phyloP scores from a whole-genome alignment of 2,797 vertebrate genomes.

The Megalops cyprinoides region DNA sequence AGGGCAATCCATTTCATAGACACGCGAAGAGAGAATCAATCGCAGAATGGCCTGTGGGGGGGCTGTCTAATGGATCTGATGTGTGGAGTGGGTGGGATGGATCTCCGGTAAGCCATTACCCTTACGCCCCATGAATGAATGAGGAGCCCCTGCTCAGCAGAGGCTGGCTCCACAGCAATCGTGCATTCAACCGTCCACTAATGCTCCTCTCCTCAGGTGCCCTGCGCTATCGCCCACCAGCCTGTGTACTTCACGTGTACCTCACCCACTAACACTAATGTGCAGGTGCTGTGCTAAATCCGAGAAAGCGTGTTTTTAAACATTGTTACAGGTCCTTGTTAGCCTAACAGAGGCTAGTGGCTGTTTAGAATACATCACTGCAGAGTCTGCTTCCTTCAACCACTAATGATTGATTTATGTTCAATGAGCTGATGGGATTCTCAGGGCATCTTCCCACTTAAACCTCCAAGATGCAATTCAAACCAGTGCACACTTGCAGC shows the following conservation, averaged over 20 bases:
- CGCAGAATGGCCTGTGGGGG: not conserved
- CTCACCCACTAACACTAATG: too few relatives aligned
- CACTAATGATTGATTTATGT: not conserved
- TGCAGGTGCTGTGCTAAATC: too few relatives aligned
- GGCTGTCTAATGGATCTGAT: not conserved
- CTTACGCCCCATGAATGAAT: not conserved
- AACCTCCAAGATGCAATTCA: not conserved
- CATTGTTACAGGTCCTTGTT: too few relatives aligned
- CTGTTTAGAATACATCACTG: not conserved
- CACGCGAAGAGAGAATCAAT: constrained; percentile 17
- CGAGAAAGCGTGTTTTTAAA: too few relatives aligned
- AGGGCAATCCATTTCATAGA: constrained; percentile 12
- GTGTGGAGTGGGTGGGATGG: not conserved
- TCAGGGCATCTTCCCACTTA: not conserved
- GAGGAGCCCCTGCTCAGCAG: not conserved
- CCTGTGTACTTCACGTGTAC: too few relatives aligned
- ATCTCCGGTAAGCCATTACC: not conserved
- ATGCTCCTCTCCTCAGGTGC: too few relatives aligned
- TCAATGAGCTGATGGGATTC: not conserved
- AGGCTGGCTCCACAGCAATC: not conserved
- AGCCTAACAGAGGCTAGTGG: too few relatives aligned
- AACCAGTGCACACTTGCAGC: not conserved
- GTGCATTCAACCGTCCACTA: not conserved
- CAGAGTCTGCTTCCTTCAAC: not conserved
- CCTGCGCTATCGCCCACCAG: too few relatives aligned